Conservation (phyloP, 2,888 invertebrate species). For the Drosophila ochracea region DNA sequence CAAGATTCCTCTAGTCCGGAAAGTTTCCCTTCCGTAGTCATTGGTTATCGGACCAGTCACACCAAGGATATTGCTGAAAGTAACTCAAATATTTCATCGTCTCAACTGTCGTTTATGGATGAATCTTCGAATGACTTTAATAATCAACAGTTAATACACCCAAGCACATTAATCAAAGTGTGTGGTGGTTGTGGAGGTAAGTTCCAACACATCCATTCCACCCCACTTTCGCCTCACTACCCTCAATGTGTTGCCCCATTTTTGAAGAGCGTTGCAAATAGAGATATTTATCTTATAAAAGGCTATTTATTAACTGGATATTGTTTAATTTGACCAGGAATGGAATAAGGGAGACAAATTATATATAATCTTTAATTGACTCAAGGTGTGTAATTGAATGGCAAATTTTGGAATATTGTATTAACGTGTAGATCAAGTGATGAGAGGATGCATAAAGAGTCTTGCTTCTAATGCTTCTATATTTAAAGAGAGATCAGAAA, state of each 20-base stretch:
- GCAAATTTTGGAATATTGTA: neutral
- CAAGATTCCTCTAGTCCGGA: constrained; percentile 89
- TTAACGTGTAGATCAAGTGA: neutral
- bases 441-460: too few relatives aligned
- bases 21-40: constrained; percentile 87
- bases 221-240: neutral
- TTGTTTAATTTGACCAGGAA: too few relatives aligned
- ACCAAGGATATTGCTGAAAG: constrained; percentile 83
- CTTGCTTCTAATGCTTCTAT: too few relatives aligned
- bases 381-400: neutral
- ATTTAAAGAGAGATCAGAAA: too few relatives aligned
- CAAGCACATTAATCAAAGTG: constrained; percentile 88
- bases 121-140: constrained; percentile 83
- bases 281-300: neutral
- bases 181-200: constrained; percentile 95
- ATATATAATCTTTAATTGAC: neutral
- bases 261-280: neutral
- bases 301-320: too few relatives aligned
- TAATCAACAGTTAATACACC: constrained; percentile 83
- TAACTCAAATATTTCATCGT: constrained; percentile 84
- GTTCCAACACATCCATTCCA: constrained; percentile 15
- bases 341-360: neutral
- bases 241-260: neutral
- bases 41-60: constrained; percentile 85
- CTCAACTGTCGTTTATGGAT: constrained; percentile 83